Evolutionary conservation across 30 jellyfish, hydroid and myxozoan genomes (phyloP).

Genomic region (Mastigias papua): DNA sequence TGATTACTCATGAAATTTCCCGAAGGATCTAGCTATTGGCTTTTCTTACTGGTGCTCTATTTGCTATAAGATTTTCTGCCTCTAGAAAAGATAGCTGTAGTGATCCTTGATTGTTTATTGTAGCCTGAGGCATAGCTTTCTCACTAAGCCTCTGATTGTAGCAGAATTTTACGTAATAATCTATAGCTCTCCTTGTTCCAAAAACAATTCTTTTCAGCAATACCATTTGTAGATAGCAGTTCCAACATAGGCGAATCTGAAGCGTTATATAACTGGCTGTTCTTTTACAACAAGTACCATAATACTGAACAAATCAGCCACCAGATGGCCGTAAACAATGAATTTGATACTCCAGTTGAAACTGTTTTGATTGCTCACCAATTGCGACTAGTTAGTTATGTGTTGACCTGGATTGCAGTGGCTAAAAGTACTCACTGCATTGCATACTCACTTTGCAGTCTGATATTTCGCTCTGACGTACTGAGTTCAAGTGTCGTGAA

Average conservation of each 20-base stretch:
- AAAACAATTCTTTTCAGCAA: background rate
- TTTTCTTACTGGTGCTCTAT: constrained; percentile 1
- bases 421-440: background rate
- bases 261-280: too few species aligned
- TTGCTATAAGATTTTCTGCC: background rate
- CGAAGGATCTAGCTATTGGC: background rate
- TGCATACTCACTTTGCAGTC: background rate
- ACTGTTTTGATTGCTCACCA: background rate
- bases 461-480: background rate
- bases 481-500: background rate
- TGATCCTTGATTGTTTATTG: background rate
- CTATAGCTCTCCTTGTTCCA: background rate
- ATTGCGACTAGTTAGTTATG: background rate
- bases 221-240: background rate
- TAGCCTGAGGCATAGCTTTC: background rate
- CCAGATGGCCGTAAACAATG: too few species aligned
- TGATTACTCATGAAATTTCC: background rate
- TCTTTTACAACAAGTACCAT: too few species aligned
- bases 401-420: background rate
- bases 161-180: background rate
- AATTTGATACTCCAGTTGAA: background rate
- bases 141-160: background rate
- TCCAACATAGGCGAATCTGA: background rate
- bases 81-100: background rate
- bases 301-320: too few species aligned